Evolutionary conservation across 2,888 invertebrate species (phyloP).

Genomic region (Bursaphelenchus okinawaensis): DNA sequence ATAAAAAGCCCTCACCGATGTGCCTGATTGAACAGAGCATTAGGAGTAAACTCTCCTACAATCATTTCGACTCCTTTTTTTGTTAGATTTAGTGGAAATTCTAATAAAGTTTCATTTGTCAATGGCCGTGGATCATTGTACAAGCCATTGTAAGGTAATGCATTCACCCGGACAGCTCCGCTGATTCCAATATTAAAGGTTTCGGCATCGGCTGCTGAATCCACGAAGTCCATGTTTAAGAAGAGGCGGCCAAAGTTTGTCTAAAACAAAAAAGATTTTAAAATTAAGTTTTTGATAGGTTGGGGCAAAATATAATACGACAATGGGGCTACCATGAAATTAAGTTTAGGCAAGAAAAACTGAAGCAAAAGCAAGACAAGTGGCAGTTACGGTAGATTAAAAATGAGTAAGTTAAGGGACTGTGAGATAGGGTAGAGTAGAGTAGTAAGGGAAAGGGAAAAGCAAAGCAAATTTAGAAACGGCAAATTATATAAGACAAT

Average conservation of each 20-base stretch:
- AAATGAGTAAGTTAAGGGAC: no score
- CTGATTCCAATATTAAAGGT: conserved; percentile 26
- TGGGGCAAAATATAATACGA: no score
- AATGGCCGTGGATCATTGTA: neutral
- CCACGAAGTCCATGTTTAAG: conserved; percentile 30
- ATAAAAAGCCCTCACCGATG: conserved; percentile 24
- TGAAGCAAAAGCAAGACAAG: no score
- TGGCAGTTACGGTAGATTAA: no score
- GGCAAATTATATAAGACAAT: no score
- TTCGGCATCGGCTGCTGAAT: conserved; percentile 28
- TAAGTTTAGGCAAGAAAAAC: no score
- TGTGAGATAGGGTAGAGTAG: no score
- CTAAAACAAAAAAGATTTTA: no score
- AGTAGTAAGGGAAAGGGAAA: no score
- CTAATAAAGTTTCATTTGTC: neutral
- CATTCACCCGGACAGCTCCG: conserved; percentile 21
- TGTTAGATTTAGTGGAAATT: conserved; percentile 16
- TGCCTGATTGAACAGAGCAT: conserved; percentile 30
- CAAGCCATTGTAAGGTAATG: conserved; percentile 3
- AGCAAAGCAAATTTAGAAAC: no score
- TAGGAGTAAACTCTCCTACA: conserved; percentile 28
- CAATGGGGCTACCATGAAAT: no score
- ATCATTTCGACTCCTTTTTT: conserved; percentile 27
- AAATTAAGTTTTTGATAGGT: no score
- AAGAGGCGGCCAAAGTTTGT: conserved; percentile 7